These are phyloP conservation scores for Tenthredo notha DNA, from an alignment of 2,888 invertebrate genomes.

Conservation along the genomic window DNA sequence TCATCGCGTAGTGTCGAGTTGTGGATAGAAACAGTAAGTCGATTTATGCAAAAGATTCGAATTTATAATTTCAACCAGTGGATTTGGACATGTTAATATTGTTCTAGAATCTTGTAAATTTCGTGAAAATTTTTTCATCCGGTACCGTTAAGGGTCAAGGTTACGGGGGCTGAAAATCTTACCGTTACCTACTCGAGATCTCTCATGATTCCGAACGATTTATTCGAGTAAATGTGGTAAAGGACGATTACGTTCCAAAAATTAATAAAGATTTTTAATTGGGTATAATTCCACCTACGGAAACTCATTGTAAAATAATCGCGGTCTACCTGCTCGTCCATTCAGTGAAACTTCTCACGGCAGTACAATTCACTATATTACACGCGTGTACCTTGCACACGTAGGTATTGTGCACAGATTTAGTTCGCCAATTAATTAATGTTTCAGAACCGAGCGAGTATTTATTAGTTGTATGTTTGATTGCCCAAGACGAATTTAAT, in stretches of 20 bases:
- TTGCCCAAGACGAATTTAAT: constrained; percentile 71
- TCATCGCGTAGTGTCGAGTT: background rate
- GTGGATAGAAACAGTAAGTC: background rate
- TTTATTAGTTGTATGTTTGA: constrained; percentile 66
- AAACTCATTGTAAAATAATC: constrained; percentile 55
- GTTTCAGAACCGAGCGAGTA: constrained; percentile 61
- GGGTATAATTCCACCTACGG: constrained; percentile 1
- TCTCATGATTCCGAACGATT: constrained; percentile 14
- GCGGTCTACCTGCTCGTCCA: constrained; percentile 55
- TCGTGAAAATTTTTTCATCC: background rate
- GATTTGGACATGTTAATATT: background rate
- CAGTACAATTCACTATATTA: constrained; percentile 8
- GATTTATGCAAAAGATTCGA: constrained; percentile 11
- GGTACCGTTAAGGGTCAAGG: background rate
- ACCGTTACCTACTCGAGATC: constrained; percentile 5
- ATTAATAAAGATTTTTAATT: constrained; percentile 46
- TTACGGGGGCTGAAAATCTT: background rate
- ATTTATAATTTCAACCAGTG: background rate
- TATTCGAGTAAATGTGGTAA: constrained; percentile 13
- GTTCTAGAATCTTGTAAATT: background rate
- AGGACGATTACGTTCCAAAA: constrained; percentile 30
- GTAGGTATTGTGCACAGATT: constrained; percentile 27
- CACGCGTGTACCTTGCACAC: constrained; percentile 6
- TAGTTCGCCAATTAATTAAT: constrained; percentile 63
- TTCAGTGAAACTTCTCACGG: constrained; percentile 57